Conservation (phyloP, 2,888 invertebrate species). For the Muschampia plurimacula region DNA sequence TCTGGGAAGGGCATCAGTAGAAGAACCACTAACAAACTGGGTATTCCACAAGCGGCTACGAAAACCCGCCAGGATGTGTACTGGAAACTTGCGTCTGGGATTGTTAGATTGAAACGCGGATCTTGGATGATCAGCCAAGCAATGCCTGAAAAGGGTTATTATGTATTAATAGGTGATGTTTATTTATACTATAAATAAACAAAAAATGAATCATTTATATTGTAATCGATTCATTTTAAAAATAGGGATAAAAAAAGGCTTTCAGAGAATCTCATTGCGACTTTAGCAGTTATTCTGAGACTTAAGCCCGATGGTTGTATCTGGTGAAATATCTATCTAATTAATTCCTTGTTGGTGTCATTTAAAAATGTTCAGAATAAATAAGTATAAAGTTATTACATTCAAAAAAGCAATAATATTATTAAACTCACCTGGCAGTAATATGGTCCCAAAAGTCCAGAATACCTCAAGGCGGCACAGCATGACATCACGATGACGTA, state of each 20-base stretch:
- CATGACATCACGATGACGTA: constrained; percentile 83
- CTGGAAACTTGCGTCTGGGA: constrained; percentile 61
- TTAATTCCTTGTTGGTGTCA: too few relatives aligned
- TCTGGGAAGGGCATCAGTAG: constrained; percentile 84
- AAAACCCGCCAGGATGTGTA: constrained; percentile 88
- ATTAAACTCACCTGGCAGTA: constrained; percentile 74
- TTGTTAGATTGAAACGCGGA: constrained; percentile 65
- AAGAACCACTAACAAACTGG: constrained; percentile 81
- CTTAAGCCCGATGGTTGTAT: too few relatives aligned
- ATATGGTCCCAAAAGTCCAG: constrained; percentile 86
- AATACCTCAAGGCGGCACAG: constrained; percentile 86
- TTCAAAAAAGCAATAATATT: too few relatives aligned
- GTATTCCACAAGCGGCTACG: constrained; percentile 86
- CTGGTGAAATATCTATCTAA: too few relatives aligned
- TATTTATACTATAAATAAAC: too few relatives aligned
- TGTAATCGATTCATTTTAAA: too few relatives aligned
- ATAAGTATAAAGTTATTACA: neutral
- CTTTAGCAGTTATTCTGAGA: too few relatives aligned
- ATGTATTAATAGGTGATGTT: too few relatives aligned
- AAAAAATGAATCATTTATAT: too few relatives aligned
- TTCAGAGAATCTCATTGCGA: too few relatives aligned
- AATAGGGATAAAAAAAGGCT: too few relatives aligned
- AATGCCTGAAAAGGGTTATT: constrained; percentile 62
- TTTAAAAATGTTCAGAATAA: too few relatives aligned
- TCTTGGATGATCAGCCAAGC: constrained; percentile 78